Evolutionary conservation across 2,113 vertebrate species (phyloP).

Genomic region (Eidolon helvum): DNA sequence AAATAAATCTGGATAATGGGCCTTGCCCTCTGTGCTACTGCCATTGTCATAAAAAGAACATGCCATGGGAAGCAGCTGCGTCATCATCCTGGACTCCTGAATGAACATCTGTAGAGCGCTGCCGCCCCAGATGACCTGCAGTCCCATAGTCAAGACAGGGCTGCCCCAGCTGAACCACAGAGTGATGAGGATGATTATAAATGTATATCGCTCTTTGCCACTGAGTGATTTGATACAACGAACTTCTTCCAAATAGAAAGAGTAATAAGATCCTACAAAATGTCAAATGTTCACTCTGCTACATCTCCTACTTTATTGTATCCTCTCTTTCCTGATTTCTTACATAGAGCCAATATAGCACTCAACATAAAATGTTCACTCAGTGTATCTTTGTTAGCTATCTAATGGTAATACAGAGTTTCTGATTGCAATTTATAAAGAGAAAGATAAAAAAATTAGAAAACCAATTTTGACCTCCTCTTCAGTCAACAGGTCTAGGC

Average conservation of each 20-base stretch:
- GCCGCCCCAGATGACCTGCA: not conserved
- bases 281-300: not conserved
- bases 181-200: not conserved
- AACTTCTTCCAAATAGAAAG: not conserved
- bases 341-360: not conserved
- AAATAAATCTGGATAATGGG: not conserved
- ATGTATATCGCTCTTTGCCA: not conserved
- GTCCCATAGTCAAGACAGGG: not conserved
- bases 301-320: not conserved
- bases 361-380: not conserved
- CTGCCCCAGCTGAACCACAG: not conserved
- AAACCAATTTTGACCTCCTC: not conserved
- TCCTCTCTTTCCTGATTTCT: not conserved
- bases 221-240: not conserved
- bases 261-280: not conserved
- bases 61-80: not conserved
- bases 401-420: not conserved
- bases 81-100: not conserved
- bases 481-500: not conserved
- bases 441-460: not conserved
- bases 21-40: not conserved
- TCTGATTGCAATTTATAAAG: not conserved
- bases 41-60: not conserved
- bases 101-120: not conserved
- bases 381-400: not conserved